A percentile compares a stretch with the other conserved stretches of the same genome.
Conservation (phyloP, 2,797 vertebrate species). For the Sardinella longiceps region DNA sequence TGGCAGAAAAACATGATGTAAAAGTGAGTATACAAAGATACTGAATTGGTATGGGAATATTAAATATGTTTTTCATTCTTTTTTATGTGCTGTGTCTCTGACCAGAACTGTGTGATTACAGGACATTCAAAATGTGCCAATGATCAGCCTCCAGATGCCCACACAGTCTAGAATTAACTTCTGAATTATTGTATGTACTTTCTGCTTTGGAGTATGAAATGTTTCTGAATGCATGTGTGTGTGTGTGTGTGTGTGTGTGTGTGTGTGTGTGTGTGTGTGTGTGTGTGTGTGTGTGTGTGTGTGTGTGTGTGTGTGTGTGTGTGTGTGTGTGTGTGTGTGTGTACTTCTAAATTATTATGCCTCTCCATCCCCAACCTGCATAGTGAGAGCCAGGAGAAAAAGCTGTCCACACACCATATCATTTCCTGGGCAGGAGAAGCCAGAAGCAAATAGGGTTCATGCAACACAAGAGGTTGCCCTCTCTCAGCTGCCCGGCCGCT, state of each 20-base stretch:
- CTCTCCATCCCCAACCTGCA: background rate
- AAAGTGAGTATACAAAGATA: too few relatives aligned
- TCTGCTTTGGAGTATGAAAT: too few relatives aligned
- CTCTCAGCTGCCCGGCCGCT: background rate
- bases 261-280: conserved; percentile 3
- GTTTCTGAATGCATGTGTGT: background rate
- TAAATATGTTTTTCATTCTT: too few relatives aligned
- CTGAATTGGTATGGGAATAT: too few relatives aligned
- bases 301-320: background rate
- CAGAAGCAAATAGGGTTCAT: background rate
- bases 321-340: background rate
- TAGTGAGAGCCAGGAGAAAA: background rate
- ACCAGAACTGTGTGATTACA: too few relatives aligned
- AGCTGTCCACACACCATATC: background rate
- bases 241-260: background rate
- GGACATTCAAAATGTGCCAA: too few relatives aligned
- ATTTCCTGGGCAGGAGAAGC: background rate
- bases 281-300: background rate
- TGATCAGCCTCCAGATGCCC: too few relatives aligned
- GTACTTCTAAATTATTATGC: background rate
- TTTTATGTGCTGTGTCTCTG: too few relatives aligned
- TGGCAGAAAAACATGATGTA: too few relatives aligned
- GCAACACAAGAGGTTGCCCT: background rate
- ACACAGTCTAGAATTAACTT: too few relatives aligned
- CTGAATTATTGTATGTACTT: too few relatives aligned